Base-by-base conservation (phyloP, 2,888 invertebrate genomes). In the Zaprionus bogoriensis region DNA sequence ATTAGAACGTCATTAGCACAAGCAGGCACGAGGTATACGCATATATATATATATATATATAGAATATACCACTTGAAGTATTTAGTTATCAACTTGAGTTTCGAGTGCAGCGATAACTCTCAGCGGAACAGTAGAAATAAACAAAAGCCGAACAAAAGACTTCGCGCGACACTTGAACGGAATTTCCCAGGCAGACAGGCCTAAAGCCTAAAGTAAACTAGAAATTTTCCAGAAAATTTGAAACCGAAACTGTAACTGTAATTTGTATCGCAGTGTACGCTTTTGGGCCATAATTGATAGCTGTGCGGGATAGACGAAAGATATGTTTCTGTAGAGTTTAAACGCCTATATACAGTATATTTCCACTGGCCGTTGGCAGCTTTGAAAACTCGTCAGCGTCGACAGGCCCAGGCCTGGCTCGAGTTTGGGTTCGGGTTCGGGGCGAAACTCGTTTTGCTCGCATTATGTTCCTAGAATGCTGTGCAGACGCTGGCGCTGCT, bases 1-100 rank as follows among this genome's bases (percentile, higher is more conserved):
- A 70, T 74, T 70, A 52, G 60, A 48, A 42, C 53, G 57, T 42
- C 48, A 66, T 58, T 58, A 57, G 30, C 50, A 41, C 55, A 41
- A 28, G 28, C 48, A 53, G 50, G 12, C 60, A 60, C n/a, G n/a
- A n/a, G n/a, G 68, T 48, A 47, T 51, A 55, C 61, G n/a, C 10
- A 39, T 39, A 20, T 25, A 22, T 23, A 25, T 5, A 6, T 42
- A 42, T 6, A 25, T 42, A 19, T 27, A 44, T 44, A n/a, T 57
- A 14, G 25, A 10, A 41, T 42, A 42, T 6, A 41, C 10, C 25
- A 17, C 20, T 14, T 20, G 14, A 14, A n/a, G n/a, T 45, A 27
- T 45, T 45, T 45, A 45, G 47, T 52, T 22, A 51, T 39, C 39
- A 67, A 58, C 50, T 75, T 39, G 17, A 44, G 10, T 45, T 17